Evolutionary conservation across 30 jellyfish, hydroid and myxozoan genomes (phyloP), one percentile per base, ranked within the genome.

Genomic region (Turritopsis rubra): DNA sequence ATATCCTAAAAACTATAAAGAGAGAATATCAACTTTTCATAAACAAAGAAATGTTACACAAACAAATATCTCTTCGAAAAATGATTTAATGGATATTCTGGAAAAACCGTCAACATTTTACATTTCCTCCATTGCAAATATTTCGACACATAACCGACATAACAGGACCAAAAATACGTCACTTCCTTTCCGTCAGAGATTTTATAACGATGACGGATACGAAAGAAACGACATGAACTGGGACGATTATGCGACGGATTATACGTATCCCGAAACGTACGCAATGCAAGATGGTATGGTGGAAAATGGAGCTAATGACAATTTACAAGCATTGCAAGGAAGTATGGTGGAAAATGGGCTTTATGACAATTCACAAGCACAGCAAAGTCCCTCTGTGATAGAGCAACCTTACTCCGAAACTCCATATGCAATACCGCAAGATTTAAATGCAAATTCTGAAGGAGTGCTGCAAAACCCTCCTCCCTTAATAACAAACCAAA

Each of bases 201-300:
- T 41, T 41, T 41, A 41, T 41, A 5, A 41, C 13, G 60, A 41
- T 41, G 60, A 13, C 60, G 60, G 60, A 41, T 41, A 41, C 60
- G 60, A 41, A 41, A 41, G 13, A 5, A 41, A 41, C 60, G 60
- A 5, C 60, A 52, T 72, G 52, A 72, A 22, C 8, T 76, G 84
- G 84, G 54, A 76, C 28, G 84, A 76, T 21, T 76, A 76, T 22
- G 77, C 30, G 9, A 68, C 77, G 5, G 30, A 68, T 68, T 68
- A 22, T 8, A 26, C 60, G 13, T 41, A 41, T 13, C 60, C 60
- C 5, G 60, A 68, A 68, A 26, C 28, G 77, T 21, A 68, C 30
- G 30, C 8, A 68, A 5, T 68, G 77, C 77, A 41, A 41, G 60
- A 41, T 5, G 13, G 13, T 13, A 41, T 41, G 60, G 60, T 41